Evolutionary conservation across 2,113 vertebrate genomes (phyloP), one percentile per base, ranked within the genome.

Genomic region (Verasper variegatus): DNA sequence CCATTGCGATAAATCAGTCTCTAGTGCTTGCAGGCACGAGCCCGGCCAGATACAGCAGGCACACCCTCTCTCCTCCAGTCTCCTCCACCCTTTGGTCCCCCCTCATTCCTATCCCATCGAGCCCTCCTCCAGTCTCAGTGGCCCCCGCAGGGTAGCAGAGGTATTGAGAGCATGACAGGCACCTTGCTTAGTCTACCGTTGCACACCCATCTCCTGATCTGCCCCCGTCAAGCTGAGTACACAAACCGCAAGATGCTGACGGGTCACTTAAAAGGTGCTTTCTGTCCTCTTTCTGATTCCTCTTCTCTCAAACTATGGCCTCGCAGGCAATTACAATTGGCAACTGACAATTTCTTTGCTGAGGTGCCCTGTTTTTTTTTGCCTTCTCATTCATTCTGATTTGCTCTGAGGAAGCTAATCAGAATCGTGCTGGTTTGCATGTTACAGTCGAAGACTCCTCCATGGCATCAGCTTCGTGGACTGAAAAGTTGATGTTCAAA

Each of bases 1-100:
- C 77, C 79, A 74, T 83, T 37, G 42, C 18, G 77, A 82, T 92
- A 91, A 92, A 93, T 92, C 89, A 90, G 87, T 83, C 77, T 84
- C 51, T 55, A 55, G 71, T 17, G 49, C 84, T 93, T 15, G n/a
- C 59, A 72, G 83, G 71, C 85, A 88, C 24, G 18, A 86, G 75
- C 61, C 81, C 69, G 35, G 74, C 83, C 89, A 80, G 89, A 87
- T 90, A 89, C 78, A 86, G 77, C 73, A 70, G 75, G 85, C 81
- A 86, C 79, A 63, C 68, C 83, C 80, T 74, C 79, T 76, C 71
- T 60, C 45, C 57, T 67, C 63, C 23, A 40, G 63, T 2, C 18
- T 52, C 51, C 66, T 75, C 72, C 69, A 54, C 62, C 31, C 56
- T 23, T 55, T 58, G 21, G 17, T 75, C 35, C 42, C 31, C 59